Evolutionary conservation across 2,113 vertebrate species (phyloP).

Genomic region (Lipotes vexillifer): DNA sequence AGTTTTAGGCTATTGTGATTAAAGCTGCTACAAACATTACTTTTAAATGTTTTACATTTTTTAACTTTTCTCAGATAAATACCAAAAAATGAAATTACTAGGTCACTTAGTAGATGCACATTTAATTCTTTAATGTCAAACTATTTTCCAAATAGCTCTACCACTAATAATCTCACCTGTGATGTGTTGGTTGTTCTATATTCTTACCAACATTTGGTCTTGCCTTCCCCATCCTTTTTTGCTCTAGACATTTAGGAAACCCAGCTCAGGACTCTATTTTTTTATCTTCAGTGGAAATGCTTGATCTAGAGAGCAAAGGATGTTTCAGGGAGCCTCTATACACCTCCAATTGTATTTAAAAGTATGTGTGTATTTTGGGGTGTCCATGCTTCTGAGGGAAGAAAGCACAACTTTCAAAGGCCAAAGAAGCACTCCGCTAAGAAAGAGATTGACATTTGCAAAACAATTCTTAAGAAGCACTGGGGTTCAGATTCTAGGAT

Average conservation of each 20-base stretch:
- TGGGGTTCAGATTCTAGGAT: background rate
- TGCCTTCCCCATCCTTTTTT: background rate
- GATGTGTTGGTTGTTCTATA: background rate
- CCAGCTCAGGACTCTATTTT: background rate
- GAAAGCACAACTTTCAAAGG: background rate
- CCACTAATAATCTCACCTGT: background rate
- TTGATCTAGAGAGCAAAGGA: background rate
- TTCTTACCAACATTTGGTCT: background rate
- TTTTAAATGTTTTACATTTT: background rate
- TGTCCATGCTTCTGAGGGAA: background rate
- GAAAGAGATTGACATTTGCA: background rate
- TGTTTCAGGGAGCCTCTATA: background rate
- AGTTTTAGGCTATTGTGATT: slow-evolving; percentile 21
- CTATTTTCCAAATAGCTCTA: background rate
- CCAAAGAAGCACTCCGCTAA: background rate
- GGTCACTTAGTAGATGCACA: background rate
- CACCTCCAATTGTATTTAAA: background rate
- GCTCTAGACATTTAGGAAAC: background rate
- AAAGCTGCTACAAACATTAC: slow-evolving; percentile 25
- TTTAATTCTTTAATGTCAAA: background rate
- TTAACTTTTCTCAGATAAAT: background rate
- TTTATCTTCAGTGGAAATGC: background rate
- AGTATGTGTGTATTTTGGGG: background rate
- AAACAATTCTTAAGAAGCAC: background rate
- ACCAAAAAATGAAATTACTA: background rate